Evolutionary conservation across 2,113 vertebrate species (phyloP).

Genomic region (Heterotilapia buettikoferi): DNA sequence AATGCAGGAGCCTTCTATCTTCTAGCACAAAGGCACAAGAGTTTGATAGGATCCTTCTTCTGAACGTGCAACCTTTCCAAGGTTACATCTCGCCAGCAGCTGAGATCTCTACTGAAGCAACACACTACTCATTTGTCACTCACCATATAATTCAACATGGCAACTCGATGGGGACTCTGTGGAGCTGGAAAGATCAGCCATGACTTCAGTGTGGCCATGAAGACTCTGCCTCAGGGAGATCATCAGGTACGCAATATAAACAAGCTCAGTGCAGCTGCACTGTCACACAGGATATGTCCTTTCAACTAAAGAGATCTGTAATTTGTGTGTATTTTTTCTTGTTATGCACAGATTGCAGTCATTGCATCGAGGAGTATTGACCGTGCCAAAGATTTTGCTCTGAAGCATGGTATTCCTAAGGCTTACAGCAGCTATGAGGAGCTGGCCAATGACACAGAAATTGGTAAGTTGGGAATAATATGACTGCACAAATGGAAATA

Average conservation of each 20-base stretch:
- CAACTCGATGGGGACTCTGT: slow-evolving; percentile 74
- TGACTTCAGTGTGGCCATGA: slow-evolving; percentile 72
- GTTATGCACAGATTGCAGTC: slow-evolving; percentile 57
- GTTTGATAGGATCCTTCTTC: slow-evolving; percentile 12
- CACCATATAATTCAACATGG: slow-evolving; percentile 47
- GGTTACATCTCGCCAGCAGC: slow-evolving; percentile 8
- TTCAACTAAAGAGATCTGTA: not conserved
- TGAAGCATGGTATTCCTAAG: slow-evolving; percentile 61
- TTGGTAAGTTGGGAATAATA: slow-evolving; percentile 55
- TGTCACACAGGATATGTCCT: not conserved
- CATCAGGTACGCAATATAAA: slow-evolving; percentile 67
- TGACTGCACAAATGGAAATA: not conserved
- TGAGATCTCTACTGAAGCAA: slow-evolving; percentile 9
- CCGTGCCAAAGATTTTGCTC: slow-evolving; percentile 67
- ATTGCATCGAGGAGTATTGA: slow-evolving; percentile 69
- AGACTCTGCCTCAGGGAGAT: slow-evolving; percentile 65
- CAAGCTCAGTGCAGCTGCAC: not conserved
- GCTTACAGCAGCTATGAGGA: slow-evolving; percentile 75
- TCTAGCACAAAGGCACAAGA: not conserved
- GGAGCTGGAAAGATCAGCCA: slow-evolving; percentile 73
- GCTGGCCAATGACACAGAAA: slow-evolving; percentile 63
- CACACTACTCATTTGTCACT: slow-evolving; percentile 17
- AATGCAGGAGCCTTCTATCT: slow-evolving; percentile 25
- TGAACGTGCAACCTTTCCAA: slow-evolving; percentile 35
- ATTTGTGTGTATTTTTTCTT: not conserved